Evolutionary conservation across 2,797 vertebrate species (phyloP).

Genomic region (Eidolon dupreanum): DNA sequence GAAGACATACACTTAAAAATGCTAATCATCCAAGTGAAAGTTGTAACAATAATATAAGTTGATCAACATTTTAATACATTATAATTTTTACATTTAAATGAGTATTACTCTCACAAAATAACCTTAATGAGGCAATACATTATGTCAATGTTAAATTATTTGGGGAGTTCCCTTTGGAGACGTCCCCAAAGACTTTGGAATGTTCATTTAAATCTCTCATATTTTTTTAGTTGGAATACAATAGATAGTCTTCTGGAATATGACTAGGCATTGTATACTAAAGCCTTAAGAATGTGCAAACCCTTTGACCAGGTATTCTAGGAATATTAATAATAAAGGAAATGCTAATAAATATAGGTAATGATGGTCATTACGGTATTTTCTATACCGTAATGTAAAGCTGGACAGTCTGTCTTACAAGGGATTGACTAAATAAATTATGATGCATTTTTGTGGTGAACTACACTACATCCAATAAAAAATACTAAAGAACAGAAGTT

Average conservation of each 20-base stretch:
- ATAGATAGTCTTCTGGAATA: conserved; percentile 12
- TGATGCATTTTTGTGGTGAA: conserved; percentile 6
- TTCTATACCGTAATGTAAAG: background rate
- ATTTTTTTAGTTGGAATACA: conserved; percentile 34
- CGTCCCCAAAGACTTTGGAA: conserved; percentile 14
- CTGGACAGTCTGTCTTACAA: background rate
- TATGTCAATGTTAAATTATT: conserved; percentile 33
- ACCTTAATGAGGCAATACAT: background rate
- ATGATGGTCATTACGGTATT: background rate
- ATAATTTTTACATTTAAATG: conserved; percentile 52
- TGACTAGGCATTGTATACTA: background rate
- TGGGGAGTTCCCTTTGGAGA: conserved; percentile 13
- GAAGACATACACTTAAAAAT: conserved; percentile 32
- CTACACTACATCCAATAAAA: conserved; percentile 45
- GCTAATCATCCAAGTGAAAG: background rate
- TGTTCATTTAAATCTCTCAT: conserved; percentile 31
- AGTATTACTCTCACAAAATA: background rate
- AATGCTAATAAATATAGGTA: conserved; percentile 52
- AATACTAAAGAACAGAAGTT: conserved; percentile 24
- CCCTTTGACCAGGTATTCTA: conserved; percentile 39
- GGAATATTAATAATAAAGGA: conserved; percentile 28
- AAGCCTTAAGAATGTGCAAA: conserved; percentile 40
- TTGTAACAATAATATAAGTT: background rate
- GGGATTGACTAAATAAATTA: conserved; percentile 8
- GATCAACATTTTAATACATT: background rate